A percentile compares a stretch with the other conserved stretches of the same genome.
Conservation (phyloP, 2,797 vertebrate species). For the Peromyscus melanophrys region DNA sequence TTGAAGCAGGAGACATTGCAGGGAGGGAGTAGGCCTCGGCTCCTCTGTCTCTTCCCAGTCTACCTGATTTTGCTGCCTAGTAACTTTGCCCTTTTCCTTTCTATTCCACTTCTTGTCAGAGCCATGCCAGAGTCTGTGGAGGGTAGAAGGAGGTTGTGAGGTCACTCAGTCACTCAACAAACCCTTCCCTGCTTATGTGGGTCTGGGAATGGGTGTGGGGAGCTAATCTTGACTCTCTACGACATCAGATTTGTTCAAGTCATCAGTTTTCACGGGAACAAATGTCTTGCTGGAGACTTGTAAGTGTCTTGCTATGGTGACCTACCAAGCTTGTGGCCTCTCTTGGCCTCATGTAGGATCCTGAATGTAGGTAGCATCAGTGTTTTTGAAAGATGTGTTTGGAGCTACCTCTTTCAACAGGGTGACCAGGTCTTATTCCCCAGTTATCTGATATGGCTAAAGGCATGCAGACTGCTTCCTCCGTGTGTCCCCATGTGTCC, state of each 20-base stretch:
- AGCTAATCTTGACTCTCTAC: not conserved
- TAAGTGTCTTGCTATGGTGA: not conserved
- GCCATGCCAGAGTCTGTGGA: not conserved
- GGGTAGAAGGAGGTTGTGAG: not conserved
- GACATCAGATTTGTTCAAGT: not conserved
- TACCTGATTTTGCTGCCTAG: not conserved
- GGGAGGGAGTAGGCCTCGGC: not conserved
- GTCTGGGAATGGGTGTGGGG: accelerated
- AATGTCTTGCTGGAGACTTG: not conserved
- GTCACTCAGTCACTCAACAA: not conserved
- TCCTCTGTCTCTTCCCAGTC: not conserved
- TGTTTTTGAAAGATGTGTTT: not conserved
- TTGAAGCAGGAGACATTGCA: not conserved
- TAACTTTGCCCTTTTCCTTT: not conserved
- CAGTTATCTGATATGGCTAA: not conserved
- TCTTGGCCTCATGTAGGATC: not conserved
- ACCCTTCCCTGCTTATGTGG: not conserved
- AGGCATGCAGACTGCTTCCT: not conserved
- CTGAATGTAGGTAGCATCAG: too few species aligned
- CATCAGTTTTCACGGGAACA: not conserved
- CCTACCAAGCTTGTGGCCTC: not conserved
- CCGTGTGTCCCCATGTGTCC: not conserved
- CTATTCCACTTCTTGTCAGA: not conserved
- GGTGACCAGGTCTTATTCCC: not conserved
- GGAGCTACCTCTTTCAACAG: not conserved